Evolutionary conservation across 2,113 vertebrate species (phyloP).

Genomic region (Gopherus flavomarginatus): DNA sequence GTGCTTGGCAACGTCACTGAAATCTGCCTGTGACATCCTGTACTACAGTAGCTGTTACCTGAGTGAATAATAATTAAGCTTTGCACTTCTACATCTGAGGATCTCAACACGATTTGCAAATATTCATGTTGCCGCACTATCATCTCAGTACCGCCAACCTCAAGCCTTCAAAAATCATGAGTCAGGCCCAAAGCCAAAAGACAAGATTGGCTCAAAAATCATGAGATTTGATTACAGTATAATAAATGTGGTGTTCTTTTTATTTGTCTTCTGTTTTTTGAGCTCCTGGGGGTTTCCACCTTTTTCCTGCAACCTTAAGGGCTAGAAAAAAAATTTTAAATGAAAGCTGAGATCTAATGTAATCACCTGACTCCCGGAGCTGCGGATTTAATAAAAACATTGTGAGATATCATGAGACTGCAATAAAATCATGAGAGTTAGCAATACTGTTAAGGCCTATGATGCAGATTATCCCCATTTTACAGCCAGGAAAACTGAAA

Average conservation of each 20-base stretch:
- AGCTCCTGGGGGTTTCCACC: neutral
- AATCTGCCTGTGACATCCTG: neutral
- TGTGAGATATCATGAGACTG: neutral
- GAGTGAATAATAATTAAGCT: neutral
- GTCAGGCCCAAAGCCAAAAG: neutral
- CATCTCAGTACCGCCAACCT: neutral
- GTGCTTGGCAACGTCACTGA: neutral
- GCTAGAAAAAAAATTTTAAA: neutral
- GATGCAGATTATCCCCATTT: conserved; percentile 61
- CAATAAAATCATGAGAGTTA: neutral
- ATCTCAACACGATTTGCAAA: neutral
- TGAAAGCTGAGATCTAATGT: neutral
- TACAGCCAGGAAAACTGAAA: conserved; percentile 54
- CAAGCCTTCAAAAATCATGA: neutral
- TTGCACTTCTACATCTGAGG: neutral
- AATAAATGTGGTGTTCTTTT: neutral
- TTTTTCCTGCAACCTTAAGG: neutral
- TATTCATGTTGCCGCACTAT: fast-evolving
- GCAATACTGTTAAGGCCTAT: conserved; percentile 62
- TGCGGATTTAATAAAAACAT: conserved; percentile 1
- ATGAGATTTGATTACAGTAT: neutral
- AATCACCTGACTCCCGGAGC: conserved; percentile 21
- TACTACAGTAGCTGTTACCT: neutral
- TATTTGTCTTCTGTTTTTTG: neutral
- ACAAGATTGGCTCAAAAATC: neutral